Percentiles rank a stretch among this genome's conserved stretches.
These are phyloP conservation scores for Crossaster papposus DNA, from an alignment of 53 echinoderm and acorn worm species.

Conservation along the genomic window DNA sequence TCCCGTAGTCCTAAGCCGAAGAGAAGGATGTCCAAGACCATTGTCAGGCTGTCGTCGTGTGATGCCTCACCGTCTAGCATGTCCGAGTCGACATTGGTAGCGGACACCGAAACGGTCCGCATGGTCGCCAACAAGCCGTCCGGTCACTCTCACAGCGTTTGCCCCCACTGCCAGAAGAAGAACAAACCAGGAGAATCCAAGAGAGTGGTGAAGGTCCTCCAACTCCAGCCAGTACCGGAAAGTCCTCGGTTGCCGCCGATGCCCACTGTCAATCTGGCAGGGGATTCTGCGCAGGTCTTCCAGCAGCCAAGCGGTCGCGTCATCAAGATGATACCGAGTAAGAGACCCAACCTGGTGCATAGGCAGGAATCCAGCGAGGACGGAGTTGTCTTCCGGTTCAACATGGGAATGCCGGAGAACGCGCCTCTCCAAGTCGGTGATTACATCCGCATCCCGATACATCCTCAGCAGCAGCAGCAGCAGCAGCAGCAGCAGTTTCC, in stretches of 20 bases:
- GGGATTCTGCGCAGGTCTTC: constrained; percentile 8
- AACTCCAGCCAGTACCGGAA: constrained; percentile 64
- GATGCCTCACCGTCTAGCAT: constrained; percentile 62
- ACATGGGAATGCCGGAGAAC: constrained; percentile 58
- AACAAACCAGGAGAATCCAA: constrained; percentile 52
- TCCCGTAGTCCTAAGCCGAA: constrained; percentile 62
- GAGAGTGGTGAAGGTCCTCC: constrained; percentile 56
- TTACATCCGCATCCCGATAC: constrained; percentile 59
- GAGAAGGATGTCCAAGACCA: constrained; percentile 56
- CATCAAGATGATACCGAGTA: constrained; percentile 55
- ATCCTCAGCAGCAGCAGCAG: constrained; percentile 52
- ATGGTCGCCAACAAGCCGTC: not conserved
- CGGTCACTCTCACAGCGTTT: constrained; percentile 45
- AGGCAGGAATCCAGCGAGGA: constrained; percentile 41
- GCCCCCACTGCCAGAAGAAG: constrained; percentile 67
- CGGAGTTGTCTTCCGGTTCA: constrained; percentile 56
- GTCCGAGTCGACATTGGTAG: constrained; percentile 55
- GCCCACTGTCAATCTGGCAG: not conserved
- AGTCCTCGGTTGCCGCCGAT: constrained; percentile 28
- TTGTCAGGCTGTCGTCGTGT: constrained; percentile 62
- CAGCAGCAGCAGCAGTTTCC: constrained; percentile 43
- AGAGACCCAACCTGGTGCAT: constrained; percentile 40
- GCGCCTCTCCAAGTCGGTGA: constrained; percentile 64
- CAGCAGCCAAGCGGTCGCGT: constrained; percentile 50
- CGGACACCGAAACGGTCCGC: constrained; percentile 26